phyloP scores from a whole-genome alignment of 1,140 invertebrate genomes.

The Tribolium madens region DNA sequence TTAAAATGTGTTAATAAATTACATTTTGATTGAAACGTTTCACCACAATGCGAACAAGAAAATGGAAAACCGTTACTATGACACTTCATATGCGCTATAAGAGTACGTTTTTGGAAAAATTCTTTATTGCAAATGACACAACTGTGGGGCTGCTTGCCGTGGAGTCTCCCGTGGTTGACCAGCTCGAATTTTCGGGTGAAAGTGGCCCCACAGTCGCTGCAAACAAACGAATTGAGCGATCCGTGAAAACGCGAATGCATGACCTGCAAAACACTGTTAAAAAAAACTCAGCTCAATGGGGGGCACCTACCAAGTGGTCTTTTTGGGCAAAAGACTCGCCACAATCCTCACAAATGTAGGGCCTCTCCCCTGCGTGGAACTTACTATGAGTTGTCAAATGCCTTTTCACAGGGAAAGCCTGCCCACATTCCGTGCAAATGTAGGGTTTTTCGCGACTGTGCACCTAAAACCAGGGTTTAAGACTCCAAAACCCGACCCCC shows the following conservation, averaged over 20 bases:
- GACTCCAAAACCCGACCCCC: not conserved
- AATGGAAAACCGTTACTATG: not conserved
- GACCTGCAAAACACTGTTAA: constrained; percentile 61
- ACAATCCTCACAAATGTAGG: constrained; percentile 88
- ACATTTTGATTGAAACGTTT: constrained; percentile 71
- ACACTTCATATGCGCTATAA: constrained; percentile 81
- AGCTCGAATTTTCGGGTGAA: constrained; percentile 87
- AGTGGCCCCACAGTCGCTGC: constrained; percentile 84
- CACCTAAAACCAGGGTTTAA: constrained; percentile 64
- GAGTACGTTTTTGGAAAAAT: constrained; percentile 84
- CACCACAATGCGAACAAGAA: constrained; percentile 78
- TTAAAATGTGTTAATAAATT: constrained; percentile 30
- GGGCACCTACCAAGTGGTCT: constrained; percentile 73
- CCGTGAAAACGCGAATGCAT: constrained; percentile 88
- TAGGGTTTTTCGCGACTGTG: constrained; percentile 84
- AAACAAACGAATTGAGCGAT: constrained; percentile 83
- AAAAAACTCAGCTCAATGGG: not conserved
- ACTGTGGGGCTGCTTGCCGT: constrained; percentile 83
- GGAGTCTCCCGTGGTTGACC: constrained; percentile 83
- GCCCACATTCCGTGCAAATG: constrained; percentile 83
- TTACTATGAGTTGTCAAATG: constrained; percentile 88
- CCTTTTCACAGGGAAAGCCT: constrained; percentile 83
- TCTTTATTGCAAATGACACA: constrained; percentile 86
- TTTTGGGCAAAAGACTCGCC: constrained; percentile 90
- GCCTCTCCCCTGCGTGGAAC: constrained; percentile 88